phyloP scores from a whole-genome alignment of 2,797 vertebrate genomes.

The Lagorchestes hirsutus region DNA sequence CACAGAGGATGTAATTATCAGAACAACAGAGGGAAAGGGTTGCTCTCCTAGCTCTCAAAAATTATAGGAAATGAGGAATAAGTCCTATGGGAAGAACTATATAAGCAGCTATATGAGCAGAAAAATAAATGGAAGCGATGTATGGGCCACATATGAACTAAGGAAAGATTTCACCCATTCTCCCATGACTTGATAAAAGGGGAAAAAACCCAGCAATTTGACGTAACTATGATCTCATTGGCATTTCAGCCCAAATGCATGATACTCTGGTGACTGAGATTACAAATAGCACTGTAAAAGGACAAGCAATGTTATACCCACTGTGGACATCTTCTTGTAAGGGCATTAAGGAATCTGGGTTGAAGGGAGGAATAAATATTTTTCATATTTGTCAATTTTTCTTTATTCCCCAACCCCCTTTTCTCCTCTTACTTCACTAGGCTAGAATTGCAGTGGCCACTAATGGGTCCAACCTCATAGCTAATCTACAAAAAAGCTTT shows the following conservation, averaged over 20 bases:
- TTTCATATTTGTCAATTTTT: constrained; percentile 44
- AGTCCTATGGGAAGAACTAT: constrained; percentile 81
- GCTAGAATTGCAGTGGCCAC: neutral
- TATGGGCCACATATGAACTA: constrained; percentile 69
- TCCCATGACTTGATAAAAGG: constrained; percentile 47
- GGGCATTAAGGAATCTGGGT: neutral
- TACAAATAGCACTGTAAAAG: constrained; percentile 9
- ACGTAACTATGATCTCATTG: constrained; percentile 23
- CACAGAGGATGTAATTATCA: constrained; percentile 83
- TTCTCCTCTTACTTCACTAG: neutral
- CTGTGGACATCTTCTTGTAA: neutral
- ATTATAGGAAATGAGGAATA: constrained; percentile 69
- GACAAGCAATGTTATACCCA: neutral
- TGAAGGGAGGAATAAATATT: neutral
- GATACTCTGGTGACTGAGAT: constrained; percentile 39
- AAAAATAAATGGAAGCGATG: constrained; percentile 78
- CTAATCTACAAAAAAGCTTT: neutral
- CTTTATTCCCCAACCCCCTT: neutral
- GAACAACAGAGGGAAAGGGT: constrained; percentile 80
- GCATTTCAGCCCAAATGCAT: constrained; percentile 43
- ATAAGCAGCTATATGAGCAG: constrained; percentile 77
- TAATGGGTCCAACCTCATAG: neutral
- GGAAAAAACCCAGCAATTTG: constrained; percentile 41
- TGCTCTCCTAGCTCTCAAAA: constrained; percentile 81
- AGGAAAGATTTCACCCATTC: constrained; percentile 70